Evolutionary conservation across 1,140 invertebrate genomes (phyloP).

Genomic region (Drosophila yakuba): DNA sequence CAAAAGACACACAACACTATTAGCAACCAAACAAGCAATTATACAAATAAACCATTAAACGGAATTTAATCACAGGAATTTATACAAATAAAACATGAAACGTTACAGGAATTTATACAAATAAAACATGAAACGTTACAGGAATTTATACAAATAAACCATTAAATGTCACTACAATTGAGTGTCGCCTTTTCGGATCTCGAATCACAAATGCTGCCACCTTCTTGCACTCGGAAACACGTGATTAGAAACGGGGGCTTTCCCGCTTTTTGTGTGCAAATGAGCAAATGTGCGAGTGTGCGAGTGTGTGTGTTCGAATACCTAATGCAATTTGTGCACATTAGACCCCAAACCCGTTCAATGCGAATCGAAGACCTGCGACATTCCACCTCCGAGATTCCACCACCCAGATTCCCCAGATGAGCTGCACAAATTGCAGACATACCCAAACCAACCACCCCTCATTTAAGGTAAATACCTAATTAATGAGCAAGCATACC

Average conservation of each 20-base stretch:
- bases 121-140: neutral
- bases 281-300: too few relatives aligned
- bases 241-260: conserved; percentile 10
- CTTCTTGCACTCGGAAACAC: neutral
- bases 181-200: neutral
- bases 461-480: conserved; percentile 52
- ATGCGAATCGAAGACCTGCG: conserved; percentile 23
- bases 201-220: neutral
- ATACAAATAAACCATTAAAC: neutral
- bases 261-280: neutral
- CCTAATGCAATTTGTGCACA: conserved; percentile 19
- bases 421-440: conserved; percentile 39
- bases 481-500: conserved; percentile 44
- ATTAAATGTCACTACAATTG: neutral
- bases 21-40: too few relatives aligned
- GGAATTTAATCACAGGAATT: neutral
- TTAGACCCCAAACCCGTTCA: neutral
- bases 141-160: too few relatives aligned
- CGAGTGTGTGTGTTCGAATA: conserved; percentile 8
- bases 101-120: neutral
- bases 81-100: too few relatives aligned
- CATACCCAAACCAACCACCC: conserved; percentile 18
- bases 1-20: too few relatives aligned
- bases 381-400: conserved; percentile 1
- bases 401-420: conserved; percentile 5